Evolutionary conservation across 2,888 invertebrate species (phyloP).

Genomic region (Ophonus ardosiacus): DNA sequence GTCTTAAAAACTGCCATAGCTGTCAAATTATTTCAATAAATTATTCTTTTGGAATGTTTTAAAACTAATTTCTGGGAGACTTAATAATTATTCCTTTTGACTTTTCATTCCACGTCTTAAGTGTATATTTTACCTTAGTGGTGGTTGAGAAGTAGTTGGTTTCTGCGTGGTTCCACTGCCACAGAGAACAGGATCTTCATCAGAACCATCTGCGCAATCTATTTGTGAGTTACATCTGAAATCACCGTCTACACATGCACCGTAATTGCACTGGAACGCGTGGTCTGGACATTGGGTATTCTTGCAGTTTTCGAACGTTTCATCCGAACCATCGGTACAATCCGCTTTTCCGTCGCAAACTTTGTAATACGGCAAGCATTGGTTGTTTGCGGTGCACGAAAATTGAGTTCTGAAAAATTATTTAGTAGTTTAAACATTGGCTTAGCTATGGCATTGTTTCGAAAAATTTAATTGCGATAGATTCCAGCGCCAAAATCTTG

Average conservation of each 20-base stretch:
- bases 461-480: neutral
- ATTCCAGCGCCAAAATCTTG: neutral
- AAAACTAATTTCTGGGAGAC: too few species aligned
- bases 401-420: slow-evolving; percentile 64
- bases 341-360: slow-evolving; percentile 76
- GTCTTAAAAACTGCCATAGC: too few species aligned
- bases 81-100: too few species aligned
- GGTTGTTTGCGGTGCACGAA: slow-evolving; percentile 71
- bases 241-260: slow-evolving; percentile 80
- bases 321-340: slow-evolving; percentile 76
- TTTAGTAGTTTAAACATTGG: neutral
- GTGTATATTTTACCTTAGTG: neutral
- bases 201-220: slow-evolving; percentile 76
- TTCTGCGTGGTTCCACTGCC: neutral
- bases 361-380: slow-evolving; percentile 73
- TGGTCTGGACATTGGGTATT: slow-evolving; percentile 68
- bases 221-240: slow-evolving; percentile 75
- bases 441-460: neutral
- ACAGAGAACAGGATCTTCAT: slow-evolving; percentile 70
- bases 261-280: slow-evolving; percentile 81
- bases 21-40: too few species aligned
- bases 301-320: slow-evolving; percentile 71
- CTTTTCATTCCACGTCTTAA: too few species aligned
- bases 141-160: neutral
- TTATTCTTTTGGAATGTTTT: too few species aligned